Conservation (phyloP, 1,140 invertebrate genomes). For the Elymnias hypermnestra region DNA sequence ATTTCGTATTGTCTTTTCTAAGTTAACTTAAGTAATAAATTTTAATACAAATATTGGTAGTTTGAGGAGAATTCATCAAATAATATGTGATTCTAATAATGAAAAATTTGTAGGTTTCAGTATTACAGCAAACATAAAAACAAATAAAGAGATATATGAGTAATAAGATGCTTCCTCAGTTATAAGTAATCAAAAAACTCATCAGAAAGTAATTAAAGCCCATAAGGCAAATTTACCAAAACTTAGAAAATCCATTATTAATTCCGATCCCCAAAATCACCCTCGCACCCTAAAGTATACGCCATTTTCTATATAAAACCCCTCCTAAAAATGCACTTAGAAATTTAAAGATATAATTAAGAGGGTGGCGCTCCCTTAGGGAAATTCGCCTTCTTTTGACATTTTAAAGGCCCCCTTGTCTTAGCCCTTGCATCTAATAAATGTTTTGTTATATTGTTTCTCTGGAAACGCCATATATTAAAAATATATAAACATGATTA, state of each 20-base stretch:
- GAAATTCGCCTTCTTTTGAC: constrained; percentile 70
- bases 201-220: constrained; percentile 21
- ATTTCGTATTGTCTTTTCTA: too few species aligned
- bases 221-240: constrained; percentile 22
- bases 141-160: too few species aligned
- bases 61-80: too few species aligned
- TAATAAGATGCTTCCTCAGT: too few species aligned
- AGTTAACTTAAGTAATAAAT: too few species aligned
- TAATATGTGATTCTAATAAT: too few species aligned
- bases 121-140: background rate
- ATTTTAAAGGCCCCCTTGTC: constrained; percentile 64
- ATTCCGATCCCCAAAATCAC: constrained; percentile 35
- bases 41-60: too few species aligned
- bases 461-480: constrained; percentile 11
- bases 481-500: background rate
- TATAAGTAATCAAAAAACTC: constrained; percentile 9
- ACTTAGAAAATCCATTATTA: constrained; percentile 38
- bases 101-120: background rate
- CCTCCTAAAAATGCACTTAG: constrained; percentile 67
- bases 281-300: constrained; percentile 27
- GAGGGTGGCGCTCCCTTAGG: constrained; percentile 52
- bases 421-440: constrained; percentile 25
- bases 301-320: constrained; percentile 41
- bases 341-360: constrained; percentile 74
- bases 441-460: constrained; percentile 13